Percentiles rank a stretch among this genome's conserved stretches.
Conservation (phyloP, 2,888 invertebrate genomes). For the Drosophila prolongata region DNA sequence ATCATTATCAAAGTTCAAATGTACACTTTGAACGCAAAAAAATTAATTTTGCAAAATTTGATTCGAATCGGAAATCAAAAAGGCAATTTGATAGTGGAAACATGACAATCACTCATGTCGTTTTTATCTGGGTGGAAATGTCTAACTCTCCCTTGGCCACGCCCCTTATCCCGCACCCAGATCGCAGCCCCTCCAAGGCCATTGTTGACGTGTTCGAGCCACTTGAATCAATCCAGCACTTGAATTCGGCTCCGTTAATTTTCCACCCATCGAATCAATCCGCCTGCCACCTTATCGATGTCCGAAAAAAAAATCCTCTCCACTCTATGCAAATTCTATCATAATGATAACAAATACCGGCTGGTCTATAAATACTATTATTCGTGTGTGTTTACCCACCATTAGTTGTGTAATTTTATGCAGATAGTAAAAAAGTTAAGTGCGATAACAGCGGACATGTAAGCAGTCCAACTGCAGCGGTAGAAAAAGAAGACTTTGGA, state of each 20-base stretch:
- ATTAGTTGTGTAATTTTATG: constrained; percentile 53
- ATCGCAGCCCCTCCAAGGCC: constrained; percentile 37
- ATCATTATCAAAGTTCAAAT: constrained; percentile 3
- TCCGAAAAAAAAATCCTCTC: constrained; percentile 28
- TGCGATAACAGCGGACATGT: constrained; percentile 22
- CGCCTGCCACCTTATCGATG: constrained; percentile 28
- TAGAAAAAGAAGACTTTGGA: constrained; percentile 9
- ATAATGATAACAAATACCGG: constrained; percentile 38
- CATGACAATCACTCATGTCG: constrained; percentile 16
- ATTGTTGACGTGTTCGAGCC: constrained; percentile 32
- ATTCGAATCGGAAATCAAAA: constrained; percentile 1
- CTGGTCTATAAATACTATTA: constrained; percentile 35
- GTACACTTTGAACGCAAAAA: neutral
- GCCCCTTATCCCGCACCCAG: constrained; percentile 23
- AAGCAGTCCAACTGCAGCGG: neutral
- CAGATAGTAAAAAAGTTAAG: constrained; percentile 39
- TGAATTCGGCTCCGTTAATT: constrained; percentile 45
- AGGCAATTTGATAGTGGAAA: constrained; percentile 15
- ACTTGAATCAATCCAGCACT: constrained; percentile 31
- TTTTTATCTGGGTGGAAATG: constrained; percentile 1
- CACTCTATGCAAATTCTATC: constrained; percentile 40
- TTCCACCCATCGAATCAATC: constrained; percentile 39
- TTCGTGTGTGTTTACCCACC: constrained; percentile 16
- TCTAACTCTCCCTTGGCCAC: constrained; percentile 12
- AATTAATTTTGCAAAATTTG: constrained; percentile 1